These are phyloP conservation scores for Vultur gryphus DNA, from an alignment of 2,797 vertebrate species.

Conservation along the genomic window DNA sequence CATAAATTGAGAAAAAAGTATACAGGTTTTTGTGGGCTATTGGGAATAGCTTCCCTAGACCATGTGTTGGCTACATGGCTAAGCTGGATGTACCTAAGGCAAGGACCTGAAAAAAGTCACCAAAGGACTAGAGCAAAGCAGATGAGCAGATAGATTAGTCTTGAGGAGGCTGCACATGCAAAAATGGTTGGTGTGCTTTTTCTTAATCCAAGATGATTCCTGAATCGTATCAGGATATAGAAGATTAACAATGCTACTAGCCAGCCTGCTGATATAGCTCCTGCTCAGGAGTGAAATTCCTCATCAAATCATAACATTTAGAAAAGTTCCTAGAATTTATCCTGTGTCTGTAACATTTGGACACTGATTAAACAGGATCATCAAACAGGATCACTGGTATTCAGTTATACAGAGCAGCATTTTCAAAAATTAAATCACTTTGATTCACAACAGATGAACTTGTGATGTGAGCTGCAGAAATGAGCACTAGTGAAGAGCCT, in stretches of 20 bases:
- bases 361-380: slow-evolving; percentile 5
- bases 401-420: neutral
- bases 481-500: neutral
- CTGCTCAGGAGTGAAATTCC: neutral
- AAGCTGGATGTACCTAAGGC: neutral
- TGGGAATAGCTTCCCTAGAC: neutral
- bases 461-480: neutral
- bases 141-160: neutral
- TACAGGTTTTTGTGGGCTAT: neutral
- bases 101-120: neutral
- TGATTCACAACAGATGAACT: neutral
- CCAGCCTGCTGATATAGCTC: neutral
- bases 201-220: neutral
- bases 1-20: neutral
- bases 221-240: neutral
- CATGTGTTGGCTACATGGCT: neutral
- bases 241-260: neutral
- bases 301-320: slow-evolving; percentile 1
- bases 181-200: neutral
- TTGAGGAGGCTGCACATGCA: neutral
- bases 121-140: neutral
- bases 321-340: slow-evolving; percentile 17
- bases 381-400: neutral
- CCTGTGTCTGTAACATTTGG: neutral
- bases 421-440: slow-evolving; percentile 18